These are phyloP conservation scores for Sciurus carolinensis DNA, from an alignment of 2,797 vertebrate genomes.

Conservation along the genomic window DNA sequence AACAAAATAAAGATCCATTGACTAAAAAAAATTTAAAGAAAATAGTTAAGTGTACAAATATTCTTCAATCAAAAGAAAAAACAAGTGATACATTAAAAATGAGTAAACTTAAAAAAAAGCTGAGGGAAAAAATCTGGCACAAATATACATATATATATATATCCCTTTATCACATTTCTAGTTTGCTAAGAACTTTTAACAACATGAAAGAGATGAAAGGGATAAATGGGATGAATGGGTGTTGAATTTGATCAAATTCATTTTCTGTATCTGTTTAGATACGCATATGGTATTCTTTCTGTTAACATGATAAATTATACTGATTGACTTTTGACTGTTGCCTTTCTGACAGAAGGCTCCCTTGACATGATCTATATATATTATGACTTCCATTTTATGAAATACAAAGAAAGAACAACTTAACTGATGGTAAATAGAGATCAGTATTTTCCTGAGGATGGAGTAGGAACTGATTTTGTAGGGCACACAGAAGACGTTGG, in stretches of 20 bases:
- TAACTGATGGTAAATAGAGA: not conserved
- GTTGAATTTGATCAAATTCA: slow-evolving; percentile 31
- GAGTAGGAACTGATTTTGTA: not conserved
- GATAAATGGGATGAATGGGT: not conserved
- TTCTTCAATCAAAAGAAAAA: not conserved
- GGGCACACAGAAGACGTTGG: not conserved
- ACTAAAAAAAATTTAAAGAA: too few relatives aligned
- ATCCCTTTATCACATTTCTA: not conserved
- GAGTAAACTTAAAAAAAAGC: not conserved
- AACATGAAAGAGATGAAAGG: not conserved
- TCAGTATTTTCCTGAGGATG: not conserved
- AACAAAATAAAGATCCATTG: too few relatives aligned
- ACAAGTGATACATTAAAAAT: not conserved
- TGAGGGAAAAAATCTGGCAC: not conserved
- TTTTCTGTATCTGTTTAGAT: slow-evolving; percentile 30
- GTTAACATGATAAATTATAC: not conserved
- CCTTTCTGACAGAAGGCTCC: not conserved
- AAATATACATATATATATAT: not conserved
- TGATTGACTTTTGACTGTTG: not conserved
- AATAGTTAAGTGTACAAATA: not conserved
- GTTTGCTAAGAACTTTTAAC: not conserved
- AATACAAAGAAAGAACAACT: slow-evolving; percentile 47
- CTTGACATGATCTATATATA: not conserved
- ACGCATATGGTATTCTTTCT: not conserved
- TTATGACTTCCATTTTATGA: not conserved